Percentiles rank a stretch among this genome's conserved stretches.
phyloP scores from a whole-genome alignment of 2,113 vertebrate species.

The Numenius arquata region DNA sequence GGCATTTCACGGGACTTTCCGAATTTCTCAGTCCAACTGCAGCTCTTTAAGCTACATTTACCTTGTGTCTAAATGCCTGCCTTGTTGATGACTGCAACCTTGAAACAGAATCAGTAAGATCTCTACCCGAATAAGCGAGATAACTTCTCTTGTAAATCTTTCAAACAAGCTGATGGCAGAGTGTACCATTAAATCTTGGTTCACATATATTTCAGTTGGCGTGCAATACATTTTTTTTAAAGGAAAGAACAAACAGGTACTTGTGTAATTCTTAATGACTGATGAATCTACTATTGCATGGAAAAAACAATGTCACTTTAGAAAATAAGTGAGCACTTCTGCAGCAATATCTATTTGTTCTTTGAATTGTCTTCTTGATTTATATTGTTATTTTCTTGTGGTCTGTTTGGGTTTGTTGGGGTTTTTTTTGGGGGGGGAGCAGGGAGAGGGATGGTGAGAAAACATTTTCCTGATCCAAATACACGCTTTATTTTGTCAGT shows the following conservation, averaged over 20 bases:
- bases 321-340: neutral
- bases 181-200: neutral
- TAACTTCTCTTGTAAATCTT: neutral
- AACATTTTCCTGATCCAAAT: neutral
- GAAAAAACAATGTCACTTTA: neutral
- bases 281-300: neutral
- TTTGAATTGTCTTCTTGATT: neutral
- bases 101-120: conserved; percentile 22
- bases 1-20: neutral
- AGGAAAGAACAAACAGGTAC: neutral
- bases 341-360: neutral
- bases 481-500: neutral
- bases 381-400: neutral
- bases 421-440: neutral
- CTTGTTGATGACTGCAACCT: neutral
- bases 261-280: conserved; percentile 35
- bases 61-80: neutral
- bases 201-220: conserved; percentile 7
- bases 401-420: neutral
- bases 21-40: neutral
- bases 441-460: neutral
- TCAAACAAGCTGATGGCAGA: neutral
- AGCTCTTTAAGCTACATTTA: neutral
- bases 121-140: neutral
- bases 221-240: neutral